Evolutionary conservation across 2,113 vertebrate genomes (phyloP).

Genomic region (Brachionichthys hirsutus): DNA sequence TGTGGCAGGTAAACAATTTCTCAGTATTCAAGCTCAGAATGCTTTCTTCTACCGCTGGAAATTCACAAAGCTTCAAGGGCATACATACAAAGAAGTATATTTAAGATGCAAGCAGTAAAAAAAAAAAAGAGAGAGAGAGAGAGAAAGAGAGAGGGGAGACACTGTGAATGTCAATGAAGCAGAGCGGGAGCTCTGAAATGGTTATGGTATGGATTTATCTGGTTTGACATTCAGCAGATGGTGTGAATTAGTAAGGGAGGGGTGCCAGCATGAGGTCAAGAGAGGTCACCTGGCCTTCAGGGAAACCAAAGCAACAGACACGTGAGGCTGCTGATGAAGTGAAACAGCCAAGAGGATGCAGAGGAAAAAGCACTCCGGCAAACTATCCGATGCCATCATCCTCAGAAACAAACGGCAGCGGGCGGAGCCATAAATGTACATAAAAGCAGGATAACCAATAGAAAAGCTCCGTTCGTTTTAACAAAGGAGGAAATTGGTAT

Average conservation of each 20-base stretch:
- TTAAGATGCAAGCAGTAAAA: slow-evolving; percentile 21
- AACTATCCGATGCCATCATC: slow-evolving; percentile 65
- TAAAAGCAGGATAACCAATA: slow-evolving; percentile 32
- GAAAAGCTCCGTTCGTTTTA: slow-evolving; percentile 71
- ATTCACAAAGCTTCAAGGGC: slow-evolving; percentile 7
- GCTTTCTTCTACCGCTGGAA: slow-evolving; percentile 1
- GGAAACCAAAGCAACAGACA: slow-evolving; percentile 54
- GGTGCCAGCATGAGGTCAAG: slow-evolving; percentile 64
- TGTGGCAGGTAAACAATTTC: slow-evolving; percentile 27
- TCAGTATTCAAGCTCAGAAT: slow-evolving; percentile 13
- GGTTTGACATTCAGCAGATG: slow-evolving; percentile 69
- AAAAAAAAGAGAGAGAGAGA: background rate
- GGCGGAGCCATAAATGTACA: slow-evolving; percentile 43
- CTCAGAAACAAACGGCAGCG: slow-evolving; percentile 44
- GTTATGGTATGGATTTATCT: slow-evolving; percentile 69
- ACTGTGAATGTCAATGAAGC: slow-evolving; percentile 40
- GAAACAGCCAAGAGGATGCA: slow-evolving; percentile 37
- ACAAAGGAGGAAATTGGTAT: slow-evolving; percentile 68
- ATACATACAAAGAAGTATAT: slow-evolving; percentile 10
- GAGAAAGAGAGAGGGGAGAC: background rate
- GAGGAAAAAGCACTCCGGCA: slow-evolving; percentile 51
- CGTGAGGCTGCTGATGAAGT: slow-evolving; percentile 35
- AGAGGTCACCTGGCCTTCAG: slow-evolving; percentile 66
- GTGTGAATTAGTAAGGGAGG: slow-evolving; percentile 66
- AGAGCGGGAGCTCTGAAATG: slow-evolving; percentile 34